A percentile compares a stretch with the other conserved stretches of the same genome.
phyloP scores from a whole-genome alignment of 2,797 vertebrate genomes.

The Lindbergichthys nudifrons region DNA sequence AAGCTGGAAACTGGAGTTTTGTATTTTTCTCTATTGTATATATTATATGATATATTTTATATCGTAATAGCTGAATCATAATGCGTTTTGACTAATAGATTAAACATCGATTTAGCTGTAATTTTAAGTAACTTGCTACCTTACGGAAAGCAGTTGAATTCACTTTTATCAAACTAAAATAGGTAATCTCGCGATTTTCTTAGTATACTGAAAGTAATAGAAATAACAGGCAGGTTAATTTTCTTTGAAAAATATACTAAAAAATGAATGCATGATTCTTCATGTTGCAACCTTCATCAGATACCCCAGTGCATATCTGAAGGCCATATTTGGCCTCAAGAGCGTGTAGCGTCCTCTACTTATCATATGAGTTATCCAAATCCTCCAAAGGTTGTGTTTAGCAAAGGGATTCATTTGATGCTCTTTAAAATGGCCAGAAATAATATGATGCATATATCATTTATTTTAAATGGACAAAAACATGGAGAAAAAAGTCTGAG shows the following conservation, averaged over 20 bases:
- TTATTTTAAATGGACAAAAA: constrained; percentile 7
- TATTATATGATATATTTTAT: not conserved
- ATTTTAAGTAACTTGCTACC: not conserved
- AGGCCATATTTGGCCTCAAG: not conserved
- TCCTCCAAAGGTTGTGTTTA: constrained; percentile 12
- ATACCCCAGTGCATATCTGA: not conserved
- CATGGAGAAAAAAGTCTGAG: not conserved
- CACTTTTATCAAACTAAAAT: not conserved
- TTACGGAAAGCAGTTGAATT: not conserved
- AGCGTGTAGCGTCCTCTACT: not conserved
- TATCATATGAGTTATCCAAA: not conserved
- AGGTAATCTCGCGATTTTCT: not conserved
- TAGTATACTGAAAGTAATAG: not conserved
- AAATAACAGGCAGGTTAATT: not conserved
- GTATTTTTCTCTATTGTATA: not conserved
- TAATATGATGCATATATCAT: constrained; percentile 6
- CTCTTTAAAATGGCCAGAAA: constrained; percentile 11
- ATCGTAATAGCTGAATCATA: not conserved
- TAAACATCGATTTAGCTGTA: not conserved
- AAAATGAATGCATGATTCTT: constrained; percentile 10
- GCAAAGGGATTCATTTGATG: constrained; percentile 13
- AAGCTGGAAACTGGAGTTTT: not conserved
- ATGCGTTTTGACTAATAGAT: not conserved
- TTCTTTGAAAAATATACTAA: not conserved
- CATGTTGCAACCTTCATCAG: constrained; percentile 14